Conservation (phyloP, 2,888 invertebrate genomes). For the Crematogaster levior region DNA sequence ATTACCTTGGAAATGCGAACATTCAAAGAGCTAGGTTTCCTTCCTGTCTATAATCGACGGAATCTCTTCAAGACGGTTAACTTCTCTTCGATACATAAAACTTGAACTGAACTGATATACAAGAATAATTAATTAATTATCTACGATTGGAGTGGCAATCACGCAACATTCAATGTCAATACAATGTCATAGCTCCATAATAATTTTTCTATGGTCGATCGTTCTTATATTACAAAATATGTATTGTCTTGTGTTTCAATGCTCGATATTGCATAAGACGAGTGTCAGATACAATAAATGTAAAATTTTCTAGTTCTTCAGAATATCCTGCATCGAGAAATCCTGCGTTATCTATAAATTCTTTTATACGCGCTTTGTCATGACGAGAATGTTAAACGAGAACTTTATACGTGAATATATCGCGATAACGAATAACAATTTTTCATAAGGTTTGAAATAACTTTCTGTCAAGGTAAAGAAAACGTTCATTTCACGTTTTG, state of each 20-base stretch:
- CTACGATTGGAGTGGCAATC: neutral
- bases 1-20: constrained; percentile 35
- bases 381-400: constrained; percentile 21
- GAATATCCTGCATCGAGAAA: constrained; percentile 33
- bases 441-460: neutral
- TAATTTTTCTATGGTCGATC: neutral
- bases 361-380: constrained; percentile 6
- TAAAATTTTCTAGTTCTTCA: constrained; percentile 44
- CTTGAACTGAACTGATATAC: neutral
- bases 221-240: neutral
- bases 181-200: neutral
- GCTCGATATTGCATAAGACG: neutral
- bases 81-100: neutral
- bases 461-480: neutral
- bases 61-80: constrained; percentile 14
- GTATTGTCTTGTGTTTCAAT: neutral
- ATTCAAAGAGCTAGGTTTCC: constrained; percentile 37
- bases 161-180: neutral
- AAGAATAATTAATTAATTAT: constrained; percentile 20
- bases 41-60: neutral
- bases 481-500: neutral
- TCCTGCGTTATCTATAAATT: constrained; percentile 23
- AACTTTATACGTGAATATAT: neutral
- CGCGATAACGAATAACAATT: neutral
- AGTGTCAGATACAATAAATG: constrained; percentile 20